Base-by-base conservation (phyloP, 2,888 invertebrate genomes). In the Drosophila koepferae region DNA sequence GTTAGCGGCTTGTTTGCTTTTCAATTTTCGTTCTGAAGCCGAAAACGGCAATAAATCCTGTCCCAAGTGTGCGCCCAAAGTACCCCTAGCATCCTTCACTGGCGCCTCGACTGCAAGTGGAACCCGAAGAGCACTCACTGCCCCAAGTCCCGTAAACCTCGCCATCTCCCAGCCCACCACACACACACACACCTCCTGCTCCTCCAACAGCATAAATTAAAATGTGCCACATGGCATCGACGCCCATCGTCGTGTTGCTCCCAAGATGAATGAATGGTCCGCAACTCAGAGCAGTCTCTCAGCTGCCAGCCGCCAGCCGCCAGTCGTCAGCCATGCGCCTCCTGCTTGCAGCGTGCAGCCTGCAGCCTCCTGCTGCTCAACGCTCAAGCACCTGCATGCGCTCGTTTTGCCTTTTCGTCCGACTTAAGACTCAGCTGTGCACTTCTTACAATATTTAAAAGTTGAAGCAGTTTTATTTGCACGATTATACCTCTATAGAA, bases 1-100 rank as follows among this genome's bases (percentile, higher is more conserved):
- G 85, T 86, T 86, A 89, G 85, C 89, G 84, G 84, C 86, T 84
- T 86, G 85, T 86, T 86, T 86, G 86, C 89, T 86, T 89, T 89
- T 86, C 85, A 86, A 86, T 86, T 86, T 85, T 86, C 81, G 66
- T 66, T 74, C 85, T 81, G 76, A 72, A 77, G 89, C 75, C 87
- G 77, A 86, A 89, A 86, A 86, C 79, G 85, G 85, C 89, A 89
- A 89, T 86, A 86, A 86, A 86, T 86, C 85, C 86, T 62, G 81
- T 75, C 74, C 80, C 82, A 82, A 85, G 80, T 82, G 80, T 65
- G 68, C 73, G 67, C 67, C 51, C 65, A 49, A 75, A 74, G 70
- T 46, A 63, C 69, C 61, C 63, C 49, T 40, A 51, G 54, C 74
- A 72, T 70, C 59, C 79, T 74, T 72, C 67, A 72, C 59, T 28